Percentiles rank a stretch among this genome's conserved stretches.
Conservation (phyloP, 2,113 vertebrate species). For the Stigmatopora argus region DNA sequence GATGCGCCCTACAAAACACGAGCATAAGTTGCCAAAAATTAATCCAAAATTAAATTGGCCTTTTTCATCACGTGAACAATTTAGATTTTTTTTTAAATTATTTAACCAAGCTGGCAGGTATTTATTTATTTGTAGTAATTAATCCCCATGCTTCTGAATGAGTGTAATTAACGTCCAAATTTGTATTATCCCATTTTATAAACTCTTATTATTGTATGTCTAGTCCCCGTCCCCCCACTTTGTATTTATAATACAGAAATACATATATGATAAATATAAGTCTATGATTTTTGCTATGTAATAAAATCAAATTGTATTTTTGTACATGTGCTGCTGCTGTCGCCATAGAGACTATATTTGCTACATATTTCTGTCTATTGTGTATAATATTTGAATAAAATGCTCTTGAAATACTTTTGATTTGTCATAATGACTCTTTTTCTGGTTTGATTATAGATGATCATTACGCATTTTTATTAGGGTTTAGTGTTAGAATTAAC, state of each 20-base stretch:
- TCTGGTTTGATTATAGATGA: too few relatives aligned
- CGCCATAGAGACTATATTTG: slow-evolving; percentile 72
- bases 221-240: slow-evolving; percentile 66
- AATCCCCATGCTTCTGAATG: background rate
- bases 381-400: slow-evolving; percentile 1
- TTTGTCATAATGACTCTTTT: background rate
- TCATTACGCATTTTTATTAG: too few relatives aligned
- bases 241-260: slow-evolving; percentile 79
- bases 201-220: slow-evolving; percentile 46
- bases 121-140: slow-evolving; percentile 21
- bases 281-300: slow-evolving; percentile 64
- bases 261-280: slow-evolving; percentile 66
- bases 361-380: slow-evolving; percentile 40
- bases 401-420: background rate
- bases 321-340: slow-evolving; percentile 89
- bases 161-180: background rate
- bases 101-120: slow-evolving; percentile 21
- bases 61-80: background rate
- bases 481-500: too few relatives aligned
- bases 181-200: slow-evolving; percentile 21
- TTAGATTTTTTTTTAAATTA: background rate
- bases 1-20: background rate
- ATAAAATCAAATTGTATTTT: slow-evolving; percentile 88
- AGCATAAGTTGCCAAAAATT: background rate
- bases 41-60: background rate